A percentile compares a stretch with the other conserved stretches of the same genome.
phyloP scores from a whole-genome alignment of 2,797 vertebrate species.

The Discoglossus pictus region DNA sequence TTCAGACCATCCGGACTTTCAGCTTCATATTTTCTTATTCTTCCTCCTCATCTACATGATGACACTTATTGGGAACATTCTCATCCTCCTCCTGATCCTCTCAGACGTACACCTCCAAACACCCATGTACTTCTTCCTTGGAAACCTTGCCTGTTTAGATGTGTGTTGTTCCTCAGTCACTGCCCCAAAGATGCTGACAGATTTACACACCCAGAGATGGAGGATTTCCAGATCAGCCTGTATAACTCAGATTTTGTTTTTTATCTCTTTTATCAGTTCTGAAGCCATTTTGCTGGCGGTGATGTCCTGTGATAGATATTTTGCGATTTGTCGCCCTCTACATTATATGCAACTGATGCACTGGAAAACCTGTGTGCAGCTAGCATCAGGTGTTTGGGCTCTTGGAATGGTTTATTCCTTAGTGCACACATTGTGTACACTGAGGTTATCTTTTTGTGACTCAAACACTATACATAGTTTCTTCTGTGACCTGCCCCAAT shows the following conservation, averaged over 20 bases:
- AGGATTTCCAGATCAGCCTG: constrained; percentile 54
- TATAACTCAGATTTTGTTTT: constrained; percentile 57
- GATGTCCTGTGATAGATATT: constrained; percentile 58
- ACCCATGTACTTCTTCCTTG: constrained; percentile 44
- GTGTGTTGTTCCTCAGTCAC: constrained; percentile 42
- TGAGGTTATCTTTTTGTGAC: not conserved
- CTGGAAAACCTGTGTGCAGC: not conserved
- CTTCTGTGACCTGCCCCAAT: not conserved
- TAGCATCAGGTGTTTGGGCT: not conserved
- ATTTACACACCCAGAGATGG: constrained; percentile 50
- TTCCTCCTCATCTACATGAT: constrained; percentile 34
- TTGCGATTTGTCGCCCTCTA: constrained; percentile 54
- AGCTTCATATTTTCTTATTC: constrained; percentile 11
- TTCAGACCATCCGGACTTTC: not conserved
- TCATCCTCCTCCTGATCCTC: constrained; percentile 26
- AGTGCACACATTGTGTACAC: not conserved
- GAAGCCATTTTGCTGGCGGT: constrained; percentile 58
- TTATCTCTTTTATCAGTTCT: constrained; percentile 52
- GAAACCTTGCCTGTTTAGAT: constrained; percentile 33
- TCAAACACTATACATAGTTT: not conserved
- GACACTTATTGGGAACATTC: constrained; percentile 40
- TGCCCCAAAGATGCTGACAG: constrained; percentile 43
- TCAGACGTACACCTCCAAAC: constrained; percentile 20
- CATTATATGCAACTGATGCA: constrained; percentile 54
- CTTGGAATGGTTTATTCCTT: not conserved